Conservation (phyloP, 2,888 invertebrate species). For the Drosophila kokeensis region DNA sequence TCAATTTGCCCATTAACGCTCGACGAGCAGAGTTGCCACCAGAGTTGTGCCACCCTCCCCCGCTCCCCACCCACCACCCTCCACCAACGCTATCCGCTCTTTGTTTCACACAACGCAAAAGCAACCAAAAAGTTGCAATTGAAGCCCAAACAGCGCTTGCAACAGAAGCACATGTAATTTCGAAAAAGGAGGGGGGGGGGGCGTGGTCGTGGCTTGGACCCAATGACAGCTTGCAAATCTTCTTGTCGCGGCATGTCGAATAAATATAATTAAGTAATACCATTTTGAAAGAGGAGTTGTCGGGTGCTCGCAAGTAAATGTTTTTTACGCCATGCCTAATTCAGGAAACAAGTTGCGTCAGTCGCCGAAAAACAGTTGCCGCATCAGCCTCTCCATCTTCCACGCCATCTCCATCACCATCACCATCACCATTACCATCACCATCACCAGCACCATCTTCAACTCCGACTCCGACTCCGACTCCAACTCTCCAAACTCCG, state of each 20-base stretch:
- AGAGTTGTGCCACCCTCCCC: constrained; percentile 6
- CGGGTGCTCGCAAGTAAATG: constrained; percentile 9
- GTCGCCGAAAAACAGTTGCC: constrained; percentile 25
- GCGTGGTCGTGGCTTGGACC: not conserved
- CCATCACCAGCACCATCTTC: constrained; percentile 2
- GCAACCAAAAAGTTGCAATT: constrained; percentile 26
- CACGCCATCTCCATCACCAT: constrained; percentile 13
- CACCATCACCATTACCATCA: constrained; percentile 25
- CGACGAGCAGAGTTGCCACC: constrained; percentile 37
- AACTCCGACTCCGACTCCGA: not conserved
- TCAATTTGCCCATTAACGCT: constrained; percentile 77
- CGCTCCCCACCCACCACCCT: not conserved
- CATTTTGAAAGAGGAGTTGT: constrained; percentile 31
- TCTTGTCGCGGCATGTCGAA: constrained; percentile 65
- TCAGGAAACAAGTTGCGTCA: constrained; percentile 75
- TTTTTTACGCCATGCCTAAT: constrained; percentile 45
- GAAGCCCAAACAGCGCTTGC: constrained; percentile 4
- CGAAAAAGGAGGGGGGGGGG: not conserved
- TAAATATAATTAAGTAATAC: constrained; percentile 73
- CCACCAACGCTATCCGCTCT: not conserved
- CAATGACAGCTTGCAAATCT: constrained; percentile 63
- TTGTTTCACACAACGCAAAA: constrained; percentile 13
- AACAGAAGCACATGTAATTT: constrained; percentile 40
- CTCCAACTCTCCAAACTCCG: constrained; percentile 13
- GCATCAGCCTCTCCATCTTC: constrained; percentile 40